Evolutionary conservation across 2,888 invertebrate genomes (phyloP), one percentile per base, ranked within the genome.

Genomic region (Cenopis cana): DNA sequence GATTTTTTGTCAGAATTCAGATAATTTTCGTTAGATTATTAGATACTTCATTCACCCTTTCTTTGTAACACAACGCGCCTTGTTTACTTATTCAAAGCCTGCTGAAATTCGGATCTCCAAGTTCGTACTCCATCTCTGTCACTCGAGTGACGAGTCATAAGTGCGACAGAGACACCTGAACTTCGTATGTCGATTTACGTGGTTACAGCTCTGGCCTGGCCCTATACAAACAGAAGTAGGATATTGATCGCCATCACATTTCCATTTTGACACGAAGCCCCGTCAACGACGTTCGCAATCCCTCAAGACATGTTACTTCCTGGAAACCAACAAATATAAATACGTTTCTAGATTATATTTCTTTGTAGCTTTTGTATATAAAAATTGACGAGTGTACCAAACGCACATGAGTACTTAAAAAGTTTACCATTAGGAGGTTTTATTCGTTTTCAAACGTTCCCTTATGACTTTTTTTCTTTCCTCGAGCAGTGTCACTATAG

Each of bases 231-330:
- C 20, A 11, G 3, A 33, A 52, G 29, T 50, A 4, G 52, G 24
- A 12, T 36, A 52, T 41, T n/a, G 52, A 52, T 60, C 49, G 50
- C 14, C 20, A n/a, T 29, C 24, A 36, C 60, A 68, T 60, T 68
- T 60, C 41, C 59, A 60, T 68, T 41, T 29, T 55, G 65, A 41
- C 46, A 56, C 52, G 41, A 52, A 18, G 29, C 49, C 56, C 50
- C n/a, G 36, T 33, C 33, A 33, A 17, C 14, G 49, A 66, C 36
- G 50, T 29, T 24, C 38, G 9, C 17, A 20, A 52, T 52, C 50
- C 49, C 59, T 1, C 4, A 17, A 33, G 59, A 33, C 33, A 49
- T 12, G 17, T n/a, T 50, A 6, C 18, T 50, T 38, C 14, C 38
- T n/a, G 24, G 56, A 38, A 54, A 24, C 17, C 24, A 5, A 41